Percentiles rank a stretch among this genome's conserved stretches.
Conservation (phyloP, 2,113 vertebrate genomes). For the Lutjanus erythropterus region DNA sequence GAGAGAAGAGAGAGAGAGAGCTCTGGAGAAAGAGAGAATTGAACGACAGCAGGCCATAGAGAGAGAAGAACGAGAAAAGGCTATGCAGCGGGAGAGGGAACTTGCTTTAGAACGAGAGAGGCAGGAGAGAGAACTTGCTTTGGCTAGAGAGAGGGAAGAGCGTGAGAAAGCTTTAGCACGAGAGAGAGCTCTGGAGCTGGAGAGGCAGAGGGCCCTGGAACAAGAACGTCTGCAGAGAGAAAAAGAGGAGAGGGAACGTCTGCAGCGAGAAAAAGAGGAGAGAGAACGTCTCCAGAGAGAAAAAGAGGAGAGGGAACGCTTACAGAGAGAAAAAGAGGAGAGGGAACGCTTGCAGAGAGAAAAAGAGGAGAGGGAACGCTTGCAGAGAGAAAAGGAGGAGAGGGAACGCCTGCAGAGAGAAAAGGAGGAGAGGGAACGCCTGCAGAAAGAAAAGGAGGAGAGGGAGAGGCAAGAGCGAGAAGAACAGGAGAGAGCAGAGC, state of each 20-base stretch:
- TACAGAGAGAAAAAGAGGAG: slow-evolving; percentile 64
- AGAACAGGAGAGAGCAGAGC: slow-evolving; percentile 57
- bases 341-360: slow-evolving; percentile 62
- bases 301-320: slow-evolving; percentile 50
- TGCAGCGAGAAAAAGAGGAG: slow-evolving; percentile 59
- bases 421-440: slow-evolving; percentile 63
- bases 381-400: slow-evolving; percentile 51
- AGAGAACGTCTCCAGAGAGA: slow-evolving; percentile 53
- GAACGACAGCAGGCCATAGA: slow-evolving; percentile 71
- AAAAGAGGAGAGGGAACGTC: slow-evolving; percentile 60
- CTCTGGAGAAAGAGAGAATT: slow-evolving; percentile 68
- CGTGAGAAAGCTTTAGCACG: slow-evolving; percentile 52
- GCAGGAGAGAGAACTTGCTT: slow-evolving; percentile 61
- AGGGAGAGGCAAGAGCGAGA: slow-evolving; percentile 58
- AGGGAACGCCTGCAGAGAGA: slow-evolving; percentile 62
- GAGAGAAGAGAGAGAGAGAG: slow-evolving; percentile 64
- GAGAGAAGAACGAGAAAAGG: slow-evolving; percentile 70
- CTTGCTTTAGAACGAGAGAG: slow-evolving; percentile 68
- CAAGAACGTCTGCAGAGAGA: slow-evolving; percentile 65
- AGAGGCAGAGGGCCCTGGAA: slow-evolving; percentile 67
- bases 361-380: slow-evolving; percentile 59
- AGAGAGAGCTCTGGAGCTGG: slow-evolving; percentile 65
- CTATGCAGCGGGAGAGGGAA: slow-evolving; percentile 65
- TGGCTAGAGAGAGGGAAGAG: slow-evolving; percentile 69
- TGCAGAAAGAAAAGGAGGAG: slow-evolving; percentile 67